Percentiles rank a stretch among this genome's conserved stretches.
Conservation (phyloP, 2,888 invertebrate genomes). For the Gandaritis pyraliata region DNA sequence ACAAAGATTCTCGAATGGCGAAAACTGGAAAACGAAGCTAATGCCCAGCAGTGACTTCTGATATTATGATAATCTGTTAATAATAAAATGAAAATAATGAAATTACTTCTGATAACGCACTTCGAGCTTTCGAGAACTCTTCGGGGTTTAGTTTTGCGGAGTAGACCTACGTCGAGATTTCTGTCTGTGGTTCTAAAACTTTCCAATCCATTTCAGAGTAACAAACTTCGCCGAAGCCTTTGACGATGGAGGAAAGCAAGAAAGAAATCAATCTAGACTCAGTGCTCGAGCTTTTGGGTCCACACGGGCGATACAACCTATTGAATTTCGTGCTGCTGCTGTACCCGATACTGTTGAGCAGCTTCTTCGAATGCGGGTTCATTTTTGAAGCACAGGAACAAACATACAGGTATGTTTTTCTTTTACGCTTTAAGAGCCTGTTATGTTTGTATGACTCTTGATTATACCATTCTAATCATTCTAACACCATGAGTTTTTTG, state of each 20-base stretch:
- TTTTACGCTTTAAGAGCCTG: not conserved
- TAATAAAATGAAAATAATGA: too few relatives aligned
- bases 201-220: slow-evolving; percentile 55
- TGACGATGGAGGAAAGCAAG: slow-evolving; percentile 66
- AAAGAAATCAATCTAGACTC: slow-evolving; percentile 80
- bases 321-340: slow-evolving; percentile 74
- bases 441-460: too few relatives aligned
- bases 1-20: too few relatives aligned
- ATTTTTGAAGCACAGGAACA: slow-evolving; percentile 77
- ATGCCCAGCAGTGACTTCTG: too few relatives aligned
- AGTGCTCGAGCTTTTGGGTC: slow-evolving; percentile 73
- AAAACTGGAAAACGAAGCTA: too few relatives aligned
- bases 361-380: slow-evolving; percentile 77
- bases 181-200: slow-evolving; percentile 32
- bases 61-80: too few relatives aligned
- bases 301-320: slow-evolving; percentile 75
- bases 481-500: too few relatives aligned
- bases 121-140: too few relatives aligned
- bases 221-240: slow-evolving; percentile 28
- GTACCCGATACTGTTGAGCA: slow-evolving; percentile 72
- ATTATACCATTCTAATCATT: too few relatives aligned
- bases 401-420: slow-evolving; percentile 62
- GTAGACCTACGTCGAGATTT: not conserved
- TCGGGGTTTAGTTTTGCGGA: too few relatives aligned
- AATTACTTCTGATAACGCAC: too few relatives aligned